Base-by-base conservation (phyloP, 2,888 invertebrate genomes). In the Lingula anatina region DNA sequence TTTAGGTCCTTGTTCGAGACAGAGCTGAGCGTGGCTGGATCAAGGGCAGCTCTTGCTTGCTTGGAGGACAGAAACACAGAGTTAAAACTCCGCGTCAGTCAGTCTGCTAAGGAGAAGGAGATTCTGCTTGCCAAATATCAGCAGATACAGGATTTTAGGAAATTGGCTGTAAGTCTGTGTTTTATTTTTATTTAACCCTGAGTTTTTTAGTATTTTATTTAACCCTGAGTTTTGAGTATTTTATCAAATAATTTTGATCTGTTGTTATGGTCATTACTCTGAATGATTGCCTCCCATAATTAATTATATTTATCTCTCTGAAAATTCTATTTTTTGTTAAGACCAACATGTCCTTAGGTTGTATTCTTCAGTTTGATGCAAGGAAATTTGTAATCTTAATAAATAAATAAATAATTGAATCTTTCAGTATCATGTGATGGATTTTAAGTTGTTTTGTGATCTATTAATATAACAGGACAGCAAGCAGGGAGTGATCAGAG, bases 61-160 rank as follows among this genome's bases (percentile, higher is more conserved):
- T 45, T 65, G 20, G 55, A 55, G 20, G 47, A 54, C 7, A 57
- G 59, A 43, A 51, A 55, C 0, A 60, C 59, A 12, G 40, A 47
- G 7, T 51, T 68, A n/a, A 55, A 55, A 31, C 62, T 58, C 20
- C 49, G 54, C 9, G 59, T 67, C 4, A 55, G 54, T 25, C 47
- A 50, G 39, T 64, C 64, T 9, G 51, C 57, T 23, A 49, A 47
- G 25, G 61, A 67, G 35, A 62, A 64, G 38, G 61, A 69, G 23
- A 54, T 60, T n/a, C 51, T 71, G 47, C 53, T 51, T 23, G 47
- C 59, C 5, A 69, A 69, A 39, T 61, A 65, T 45, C 63, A 64
- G 47, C 60, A 61, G 41, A 71, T 71, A 44, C 66, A 71, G 53
- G 65, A 66, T 51, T 70, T 71, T 49, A 59, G 60, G 50, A 57